phyloP scores from a whole-genome alignment of 2,797 vertebrate genomes.

The Rhinella marina region DNA sequence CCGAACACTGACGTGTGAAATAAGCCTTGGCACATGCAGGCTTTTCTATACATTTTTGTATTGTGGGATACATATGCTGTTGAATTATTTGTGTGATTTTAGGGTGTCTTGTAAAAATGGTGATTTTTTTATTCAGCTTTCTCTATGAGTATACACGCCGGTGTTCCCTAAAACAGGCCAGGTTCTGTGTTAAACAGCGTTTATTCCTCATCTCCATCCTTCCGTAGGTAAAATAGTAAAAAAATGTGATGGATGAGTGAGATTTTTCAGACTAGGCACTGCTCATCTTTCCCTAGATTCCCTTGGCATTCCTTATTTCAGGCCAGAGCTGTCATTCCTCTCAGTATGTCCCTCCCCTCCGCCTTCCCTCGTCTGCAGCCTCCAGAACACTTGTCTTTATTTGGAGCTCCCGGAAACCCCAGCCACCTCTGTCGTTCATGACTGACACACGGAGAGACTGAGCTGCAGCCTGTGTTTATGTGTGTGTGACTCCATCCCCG shows the following conservation, averaged over 20 bases:
- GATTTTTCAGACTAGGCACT: not conserved
- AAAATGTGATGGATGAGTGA: not conserved
- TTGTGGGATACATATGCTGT: too few relatives aligned
- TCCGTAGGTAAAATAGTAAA: too few relatives aligned
- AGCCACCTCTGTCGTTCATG: constrained; percentile 67
- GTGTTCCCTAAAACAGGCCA: too few relatives aligned
- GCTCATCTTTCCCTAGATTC: not conserved
- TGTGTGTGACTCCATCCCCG: constrained; percentile 16
- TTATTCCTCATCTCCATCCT: too few relatives aligned
- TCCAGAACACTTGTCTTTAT: constrained; percentile 80
- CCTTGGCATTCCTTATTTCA: not conserved
- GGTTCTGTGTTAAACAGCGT: too few relatives aligned
- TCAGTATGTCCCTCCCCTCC: constrained; percentile 56
- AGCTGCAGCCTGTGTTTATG: constrained; percentile 41
- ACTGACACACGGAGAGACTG: constrained; percentile 49
- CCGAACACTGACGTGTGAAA: too few relatives aligned
- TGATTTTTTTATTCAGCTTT: not conserved
- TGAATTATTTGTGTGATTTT: not conserved
- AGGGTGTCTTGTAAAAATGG: too few relatives aligned
- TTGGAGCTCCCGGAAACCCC: constrained; percentile 89
- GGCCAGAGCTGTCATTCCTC: constrained; percentile 16
- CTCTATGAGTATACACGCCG: not conserved
- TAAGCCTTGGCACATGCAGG: too few relatives aligned
- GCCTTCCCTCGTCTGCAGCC: constrained; percentile 67
- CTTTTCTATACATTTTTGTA: not conserved